Evolutionary conservation across 2,113 vertebrate genomes (phyloP).

Genomic region (Ochotona curzoniae): DNA sequence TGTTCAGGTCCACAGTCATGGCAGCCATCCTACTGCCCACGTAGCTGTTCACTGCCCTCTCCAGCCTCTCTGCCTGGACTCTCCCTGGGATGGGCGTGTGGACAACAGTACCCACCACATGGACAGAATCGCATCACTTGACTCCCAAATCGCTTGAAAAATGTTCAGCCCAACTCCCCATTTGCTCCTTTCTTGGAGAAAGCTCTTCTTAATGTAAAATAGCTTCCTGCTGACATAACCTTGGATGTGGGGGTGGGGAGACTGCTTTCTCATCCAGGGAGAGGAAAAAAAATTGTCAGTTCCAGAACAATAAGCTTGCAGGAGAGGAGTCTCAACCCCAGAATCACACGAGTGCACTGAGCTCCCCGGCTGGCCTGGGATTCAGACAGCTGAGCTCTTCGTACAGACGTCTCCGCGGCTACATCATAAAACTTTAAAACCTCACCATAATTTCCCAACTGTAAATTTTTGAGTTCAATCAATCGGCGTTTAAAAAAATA

Average conservation of each 20-base stretch:
- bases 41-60: background rate
- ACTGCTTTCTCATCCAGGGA: background rate
- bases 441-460: background rate
- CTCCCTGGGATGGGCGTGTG: background rate
- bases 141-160: background rate
- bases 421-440: background rate
- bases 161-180: conserved; percentile 30
- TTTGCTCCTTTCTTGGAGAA: background rate
- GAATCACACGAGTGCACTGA: background rate
- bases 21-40: background rate
- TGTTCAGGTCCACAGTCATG: too few relatives aligned
- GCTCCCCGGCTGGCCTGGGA: background rate
- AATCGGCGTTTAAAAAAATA: background rate
- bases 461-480: conserved; percentile 30
- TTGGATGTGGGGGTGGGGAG: accelerated
- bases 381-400: background rate
- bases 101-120: background rate
- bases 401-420: background rate
- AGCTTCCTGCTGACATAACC: background rate
- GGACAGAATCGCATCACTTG: background rate
- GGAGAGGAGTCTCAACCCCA: background rate
- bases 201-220: conserved; percentile 39
- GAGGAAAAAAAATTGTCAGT: background rate
- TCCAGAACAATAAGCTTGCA: background rate
- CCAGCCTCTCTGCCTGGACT: background rate